Conservation (phyloP, 2,888 invertebrate species). For the Ligdia adustata region DNA sequence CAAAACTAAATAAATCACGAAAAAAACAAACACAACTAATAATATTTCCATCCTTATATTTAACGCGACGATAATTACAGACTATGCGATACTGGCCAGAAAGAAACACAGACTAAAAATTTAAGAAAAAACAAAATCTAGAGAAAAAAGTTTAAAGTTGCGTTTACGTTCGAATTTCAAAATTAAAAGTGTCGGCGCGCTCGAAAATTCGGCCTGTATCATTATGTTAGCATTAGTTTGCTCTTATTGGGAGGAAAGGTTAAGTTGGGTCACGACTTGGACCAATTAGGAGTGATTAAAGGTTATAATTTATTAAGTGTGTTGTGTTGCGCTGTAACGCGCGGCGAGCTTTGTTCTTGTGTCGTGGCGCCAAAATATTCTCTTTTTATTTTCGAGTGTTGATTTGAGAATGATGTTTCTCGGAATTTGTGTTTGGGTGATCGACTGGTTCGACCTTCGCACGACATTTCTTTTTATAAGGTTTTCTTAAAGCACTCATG, state of each 20-base stretch:
- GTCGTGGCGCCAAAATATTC: constrained; percentile 67
- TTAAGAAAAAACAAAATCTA: constrained; percentile 12
- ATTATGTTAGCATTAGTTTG: constrained; percentile 81
- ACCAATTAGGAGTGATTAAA: constrained; percentile 83
- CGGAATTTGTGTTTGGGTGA: constrained; percentile 40
- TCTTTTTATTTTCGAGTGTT: constrained; percentile 60
- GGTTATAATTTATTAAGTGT: constrained; percentile 80
- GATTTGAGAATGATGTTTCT: constrained; percentile 65
- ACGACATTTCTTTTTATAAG: no score
- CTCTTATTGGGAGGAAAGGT: constrained; percentile 76
- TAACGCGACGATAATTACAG: constrained; percentile 79
- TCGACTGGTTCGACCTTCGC: constrained; percentile 2
- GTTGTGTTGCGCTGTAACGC: constrained; percentile 55
- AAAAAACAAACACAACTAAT: constrained; percentile 76
- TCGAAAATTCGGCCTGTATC: constrained; percentile 60
- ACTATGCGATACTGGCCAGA: constrained; percentile 39
- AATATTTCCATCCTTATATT: constrained; percentile 83
- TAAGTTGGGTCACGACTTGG: constrained; percentile 81
- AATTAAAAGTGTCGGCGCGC: constrained; percentile 43
- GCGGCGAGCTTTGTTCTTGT: constrained; percentile 71
- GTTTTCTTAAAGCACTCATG: no score
- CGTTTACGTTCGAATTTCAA: constrained; percentile 76
- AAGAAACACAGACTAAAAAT: constrained; percentile 18
- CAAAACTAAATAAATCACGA: constrained; percentile 75
- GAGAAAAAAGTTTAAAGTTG: constrained; percentile 20